Evolutionary conservation across 2,888 invertebrate species (phyloP), one percentile per base, ranked within the genome.

Genomic region (Chloroclystis v-ata): DNA sequence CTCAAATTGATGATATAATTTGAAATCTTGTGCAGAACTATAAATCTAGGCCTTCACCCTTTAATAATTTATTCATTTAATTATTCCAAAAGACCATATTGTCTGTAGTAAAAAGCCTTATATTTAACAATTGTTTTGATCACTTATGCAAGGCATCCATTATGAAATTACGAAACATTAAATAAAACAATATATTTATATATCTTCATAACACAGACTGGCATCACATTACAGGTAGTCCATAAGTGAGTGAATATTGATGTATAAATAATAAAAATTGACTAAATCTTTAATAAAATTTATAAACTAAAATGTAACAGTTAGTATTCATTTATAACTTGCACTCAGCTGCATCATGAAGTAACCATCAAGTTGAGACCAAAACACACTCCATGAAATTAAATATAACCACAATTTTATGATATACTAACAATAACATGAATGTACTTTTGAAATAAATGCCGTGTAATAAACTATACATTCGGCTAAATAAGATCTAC

Each of bases 31-130:
- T 78, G 77, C 78, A 74, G 65, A 59, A 61, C 46, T 59, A 59
- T 43, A 32, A n/a, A 7, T 20, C 64, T 80, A 78, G 71, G 72
- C 80, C 79, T 66, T 69, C 76, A 78, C 74, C 35, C 74, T 59
- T 57, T 50, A 46, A 50, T 58, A 57, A 54, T 58, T 53, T 50
- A 20, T 46, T 52, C 49, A 20, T 43, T 38, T 42, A 29, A 10
- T 29, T 37, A 9, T 20, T 33, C 12, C 14, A 38, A 14, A 16
- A 38, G 40, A 28, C 13, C 13, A 38, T 37, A 47, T 10, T 26
- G 29, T 37, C 29, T 12, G 28, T 39, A 46, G 28, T 52, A 54
- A 52, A 43, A 44, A 52, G 59, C 57, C 52, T 58, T 65, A 54
- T 44, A 54, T 59, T 30, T 25, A 25, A 39, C 20, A 38, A 33